A percentile compares a stretch with the other conserved stretches of the same genome.
Evolutionary conservation across 2,888 invertebrate genomes (phyloP).

Genomic region (Epinotia nisella): DNA sequence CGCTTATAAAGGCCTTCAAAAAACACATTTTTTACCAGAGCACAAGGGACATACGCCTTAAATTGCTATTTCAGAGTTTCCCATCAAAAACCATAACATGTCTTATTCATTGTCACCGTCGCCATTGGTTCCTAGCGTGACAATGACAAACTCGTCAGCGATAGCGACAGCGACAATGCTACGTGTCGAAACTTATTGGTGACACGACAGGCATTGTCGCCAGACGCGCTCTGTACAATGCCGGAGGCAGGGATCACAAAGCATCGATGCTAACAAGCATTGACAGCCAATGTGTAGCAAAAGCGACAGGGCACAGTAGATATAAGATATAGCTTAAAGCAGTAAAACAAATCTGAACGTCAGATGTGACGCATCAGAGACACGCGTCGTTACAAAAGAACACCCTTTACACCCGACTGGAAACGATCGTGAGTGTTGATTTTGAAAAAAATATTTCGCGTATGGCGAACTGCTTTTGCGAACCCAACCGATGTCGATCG

Average conservation of each 20-base stretch:
- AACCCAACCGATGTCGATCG: too few relatives aligned
- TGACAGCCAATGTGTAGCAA: constrained; percentile 6
- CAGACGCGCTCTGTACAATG: constrained; percentile 15
- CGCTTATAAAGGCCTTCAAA: too few relatives aligned
- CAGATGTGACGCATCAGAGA: too few relatives aligned
- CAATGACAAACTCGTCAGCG: constrained; percentile 30
- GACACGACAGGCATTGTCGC: constrained; percentile 21
- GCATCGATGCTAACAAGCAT: constrained; percentile 9
- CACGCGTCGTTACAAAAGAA: too few relatives aligned
- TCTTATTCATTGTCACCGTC: neutral
- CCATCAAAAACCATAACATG: constrained; percentile 7
- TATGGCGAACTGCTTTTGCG: too few relatives aligned
- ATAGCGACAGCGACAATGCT: constrained; percentile 29
- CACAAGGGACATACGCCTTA: neutral
- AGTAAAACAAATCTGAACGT: too few relatives aligned
- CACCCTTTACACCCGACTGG: too few relatives aligned
- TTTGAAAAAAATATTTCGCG: too few relatives aligned
- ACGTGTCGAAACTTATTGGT: constrained; percentile 40
- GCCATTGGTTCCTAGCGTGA: constrained; percentile 20
- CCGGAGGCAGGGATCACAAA: constrained; percentile 3
- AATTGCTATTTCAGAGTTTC: too few relatives aligned
- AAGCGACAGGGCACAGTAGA: neutral
- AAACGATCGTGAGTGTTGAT: too few relatives aligned
- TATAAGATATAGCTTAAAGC: too few relatives aligned
- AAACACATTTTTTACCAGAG: too few relatives aligned